Evolutionary conservation across 2,888 invertebrate species (phyloP), one percentile per base, ranked within the genome.

Genomic region (Pterostichus niger): DNA sequence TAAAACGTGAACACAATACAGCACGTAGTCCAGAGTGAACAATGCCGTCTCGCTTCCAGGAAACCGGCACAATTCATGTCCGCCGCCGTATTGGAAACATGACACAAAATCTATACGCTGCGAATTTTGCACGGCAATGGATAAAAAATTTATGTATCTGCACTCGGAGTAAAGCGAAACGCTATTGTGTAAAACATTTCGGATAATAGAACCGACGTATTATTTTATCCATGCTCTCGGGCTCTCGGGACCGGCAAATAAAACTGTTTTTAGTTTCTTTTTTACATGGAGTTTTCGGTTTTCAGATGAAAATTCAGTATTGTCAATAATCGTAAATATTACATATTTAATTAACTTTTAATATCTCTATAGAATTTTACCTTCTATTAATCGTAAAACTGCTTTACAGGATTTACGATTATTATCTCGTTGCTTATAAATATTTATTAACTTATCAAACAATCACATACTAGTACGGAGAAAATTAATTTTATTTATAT

Each of bases 91-190:
- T 82, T 75, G 75, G 75, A 56, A 81, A 82, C 82, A 75, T 82
- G 82, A 82, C 82, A 82, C 82, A 82, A 82, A 82, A 82, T 82
- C 82, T 75, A 82, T 82, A 82, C 82, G 46, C 75, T 61, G 82
- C 75, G 82, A 82, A 82, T 73, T 82, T 82, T 75, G 75, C 61
- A 61, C 75, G 73, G 52, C 13, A 68, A 49, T 13, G 52, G 64
- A 82, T 82, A 82, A 49, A 75, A 73, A 82, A 54, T 77, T 54
- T 77, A 77, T 77, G 56, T 54, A 56, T 77, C 77, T 56, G 68
- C 68, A 71, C 44, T 71, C 68, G 44, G 68, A 71, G 68, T 44
- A 71, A 71, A 71, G 68, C 44, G 68, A 71, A 71, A 71, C 68
- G 68, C 68, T 71, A 71, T 71, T 71, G 68, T 71, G 68, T 71